Percentiles rank a stretch among this genome's conserved stretches.
phyloP scores from a whole-genome alignment of 2,888 invertebrate genomes.

The Nezara viridula region DNA sequence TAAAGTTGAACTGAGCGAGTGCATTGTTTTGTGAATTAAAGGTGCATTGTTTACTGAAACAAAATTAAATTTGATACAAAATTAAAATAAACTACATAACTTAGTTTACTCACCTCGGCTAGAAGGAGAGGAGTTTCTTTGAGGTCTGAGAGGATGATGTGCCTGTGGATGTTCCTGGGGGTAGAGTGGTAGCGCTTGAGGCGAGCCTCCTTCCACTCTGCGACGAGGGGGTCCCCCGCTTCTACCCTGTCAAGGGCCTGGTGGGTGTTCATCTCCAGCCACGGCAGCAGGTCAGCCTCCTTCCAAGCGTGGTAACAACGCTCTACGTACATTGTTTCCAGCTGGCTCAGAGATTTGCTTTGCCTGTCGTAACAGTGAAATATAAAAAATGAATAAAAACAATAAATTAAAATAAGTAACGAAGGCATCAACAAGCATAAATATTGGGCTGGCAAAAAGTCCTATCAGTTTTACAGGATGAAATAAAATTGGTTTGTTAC shows the following conservation, averaged over 20 bases:
- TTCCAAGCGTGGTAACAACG: conserved; percentile 85
- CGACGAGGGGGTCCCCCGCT: conserved; percentile 73
- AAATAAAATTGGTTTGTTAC: too few relatives aligned
- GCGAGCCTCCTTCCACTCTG: conserved; percentile 76
- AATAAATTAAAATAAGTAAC: too few relatives aligned
- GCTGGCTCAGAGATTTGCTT: conserved; percentile 76
- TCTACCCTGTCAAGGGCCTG: conserved; percentile 77
- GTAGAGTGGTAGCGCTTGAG: conserved; percentile 75
- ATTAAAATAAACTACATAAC: background rate
- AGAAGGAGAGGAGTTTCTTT: conserved; percentile 76
- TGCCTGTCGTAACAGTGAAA: conserved; percentile 62
- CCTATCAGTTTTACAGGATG: too few relatives aligned
- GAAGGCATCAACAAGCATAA: too few relatives aligned
- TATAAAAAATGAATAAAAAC: too few relatives aligned
- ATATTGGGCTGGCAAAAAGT: too few relatives aligned
- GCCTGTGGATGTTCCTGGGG: conserved; percentile 78
- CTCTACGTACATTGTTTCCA: conserved; percentile 81
- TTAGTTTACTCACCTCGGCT: conserved; percentile 71
- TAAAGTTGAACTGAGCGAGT: too few relatives aligned
- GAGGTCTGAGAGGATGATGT: conserved; percentile 80
- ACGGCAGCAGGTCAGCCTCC: conserved; percentile 78
- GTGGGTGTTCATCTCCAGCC: conserved; percentile 83
- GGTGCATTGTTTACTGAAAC: too few relatives aligned
- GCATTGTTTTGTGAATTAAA: too few relatives aligned
- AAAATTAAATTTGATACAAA: too few relatives aligned